Percentiles rank a stretch among this genome's conserved stretches.
These are phyloP conservation scores for Sycophila sp. DNA, from an alignment of 1,140 invertebrate genomes.

Conservation along the genomic window DNA sequence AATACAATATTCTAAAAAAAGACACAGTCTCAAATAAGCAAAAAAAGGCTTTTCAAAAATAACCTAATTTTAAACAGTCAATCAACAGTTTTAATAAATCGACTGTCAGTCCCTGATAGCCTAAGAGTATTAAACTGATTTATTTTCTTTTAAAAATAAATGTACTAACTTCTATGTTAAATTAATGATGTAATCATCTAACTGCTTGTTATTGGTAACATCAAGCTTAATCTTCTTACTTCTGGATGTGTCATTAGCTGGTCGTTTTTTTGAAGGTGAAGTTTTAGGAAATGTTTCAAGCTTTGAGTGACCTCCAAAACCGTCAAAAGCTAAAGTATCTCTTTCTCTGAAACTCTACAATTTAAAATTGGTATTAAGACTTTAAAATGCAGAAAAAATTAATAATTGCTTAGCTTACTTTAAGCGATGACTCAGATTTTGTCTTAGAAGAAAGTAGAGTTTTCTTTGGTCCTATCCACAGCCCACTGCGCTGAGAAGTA, in stretches of 20 bases:
- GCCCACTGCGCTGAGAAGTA: background rate
- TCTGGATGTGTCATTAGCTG: constrained; percentile 14
- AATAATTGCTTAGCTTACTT: constrained; percentile 5
- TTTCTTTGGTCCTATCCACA: background rate
- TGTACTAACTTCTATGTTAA: constrained; percentile 24
- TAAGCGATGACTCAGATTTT: background rate
- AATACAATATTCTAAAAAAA: too few species aligned
- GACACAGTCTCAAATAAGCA: too few species aligned
- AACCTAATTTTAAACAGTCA: too few species aligned
- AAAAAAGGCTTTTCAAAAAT: too few species aligned
- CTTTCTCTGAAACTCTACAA: background rate
- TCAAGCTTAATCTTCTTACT: constrained; percentile 41
- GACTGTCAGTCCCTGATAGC: too few species aligned
- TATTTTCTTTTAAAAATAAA: constrained; percentile 1
- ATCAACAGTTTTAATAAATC: too few species aligned
- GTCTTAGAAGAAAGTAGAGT: constrained; percentile 4
- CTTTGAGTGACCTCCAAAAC: constrained; percentile 57
- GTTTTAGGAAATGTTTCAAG: constrained; percentile 44
- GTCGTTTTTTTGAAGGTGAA: constrained; percentile 35
- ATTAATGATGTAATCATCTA: constrained; percentile 38
- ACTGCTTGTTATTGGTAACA: constrained; percentile 26
- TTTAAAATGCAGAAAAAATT: background rate
- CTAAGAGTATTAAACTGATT: too few species aligned
- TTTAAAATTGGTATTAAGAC: too few species aligned
- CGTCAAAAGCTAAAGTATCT: constrained; percentile 48